phyloP scores from a whole-genome alignment of 2,888 invertebrate species.

The Heliconius erato region DNA sequence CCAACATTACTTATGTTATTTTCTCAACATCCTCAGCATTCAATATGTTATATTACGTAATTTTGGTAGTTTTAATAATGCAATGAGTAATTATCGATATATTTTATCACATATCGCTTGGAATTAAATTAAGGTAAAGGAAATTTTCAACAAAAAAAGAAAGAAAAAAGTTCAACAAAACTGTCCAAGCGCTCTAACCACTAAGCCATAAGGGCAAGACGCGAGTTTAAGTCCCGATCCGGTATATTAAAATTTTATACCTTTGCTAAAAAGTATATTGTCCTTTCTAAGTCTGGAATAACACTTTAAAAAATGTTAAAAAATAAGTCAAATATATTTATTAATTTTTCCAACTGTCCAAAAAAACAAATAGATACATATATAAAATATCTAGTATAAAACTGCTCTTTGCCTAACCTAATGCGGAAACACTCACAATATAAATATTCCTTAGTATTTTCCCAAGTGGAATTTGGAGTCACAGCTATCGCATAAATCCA shows the following conservation, averaged over 20 bases:
- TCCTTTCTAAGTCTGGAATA: neutral
- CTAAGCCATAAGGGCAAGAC: neutral
- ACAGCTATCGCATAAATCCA: conserved; percentile 1
- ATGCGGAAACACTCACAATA: neutral
- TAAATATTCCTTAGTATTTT: conserved; percentile 4
- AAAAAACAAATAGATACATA: neutral
- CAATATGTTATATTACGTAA: neutral
- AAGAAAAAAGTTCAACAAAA: no score
- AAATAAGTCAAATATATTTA: neutral
- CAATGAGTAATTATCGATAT: neutral
- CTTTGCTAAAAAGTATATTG: neutral
- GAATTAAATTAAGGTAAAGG: neutral
- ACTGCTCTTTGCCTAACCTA: neutral
- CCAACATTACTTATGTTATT: conserved; percentile 1
- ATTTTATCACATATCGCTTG: neutral
- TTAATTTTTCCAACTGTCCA: neutral
- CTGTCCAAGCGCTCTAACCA: neutral
- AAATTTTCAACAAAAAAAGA: neutral
- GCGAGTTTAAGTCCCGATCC: no score
- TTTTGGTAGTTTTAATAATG: neutral
- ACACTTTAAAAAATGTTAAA: neutral
- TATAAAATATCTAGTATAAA: neutral
- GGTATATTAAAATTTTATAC: no score
- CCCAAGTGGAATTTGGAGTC: neutral
- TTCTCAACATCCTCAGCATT: conserved; percentile 2